Conservation (phyloP, 2,888 invertebrate species). For the Polydesmus complanatus region DNA sequence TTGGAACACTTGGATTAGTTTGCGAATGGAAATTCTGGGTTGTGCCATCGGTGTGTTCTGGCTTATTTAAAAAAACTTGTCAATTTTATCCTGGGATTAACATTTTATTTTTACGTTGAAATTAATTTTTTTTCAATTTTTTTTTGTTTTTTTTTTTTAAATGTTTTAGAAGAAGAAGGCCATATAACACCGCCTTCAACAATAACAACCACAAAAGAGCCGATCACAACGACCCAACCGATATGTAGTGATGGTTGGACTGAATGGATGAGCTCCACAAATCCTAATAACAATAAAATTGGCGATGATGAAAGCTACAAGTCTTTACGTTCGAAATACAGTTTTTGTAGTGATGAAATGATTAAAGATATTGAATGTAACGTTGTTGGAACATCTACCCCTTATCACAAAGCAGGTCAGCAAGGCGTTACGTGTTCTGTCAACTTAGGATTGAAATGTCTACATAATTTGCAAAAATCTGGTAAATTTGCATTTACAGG, state of each 20-base stretch:
- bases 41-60: conserved; percentile 21
- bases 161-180: not conserved
- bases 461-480: conserved; percentile 15
- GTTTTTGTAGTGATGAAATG: conserved; percentile 23
- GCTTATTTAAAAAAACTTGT: no score
- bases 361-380: conserved; percentile 29
- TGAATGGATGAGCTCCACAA: conserved; percentile 25
- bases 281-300: conserved; percentile 21
- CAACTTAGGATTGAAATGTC: conserved; percentile 19
- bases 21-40: conserved; percentile 30
- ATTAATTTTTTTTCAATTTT: not conserved
- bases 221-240: conserved; percentile 1
- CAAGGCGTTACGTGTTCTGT: conserved; percentile 20
- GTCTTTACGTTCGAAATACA: conserved; percentile 19
- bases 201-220: not conserved
- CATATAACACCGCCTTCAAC: not conserved
- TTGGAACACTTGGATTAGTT: conserved; percentile 25
- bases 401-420: conserved; percentile 25
- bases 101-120: no score
- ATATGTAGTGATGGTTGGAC: no score
- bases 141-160: not conserved
- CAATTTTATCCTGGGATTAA: no score
- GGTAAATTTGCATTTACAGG: not conserved
- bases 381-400: conserved; percentile 23
- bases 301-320: conserved; percentile 21